Percentiles rank a stretch among this genome's conserved stretches.
These are phyloP conservation scores for Drosophila nigromelanica DNA, from an alignment of 1,140 invertebrate species.

Conservation along the genomic window DNA sequence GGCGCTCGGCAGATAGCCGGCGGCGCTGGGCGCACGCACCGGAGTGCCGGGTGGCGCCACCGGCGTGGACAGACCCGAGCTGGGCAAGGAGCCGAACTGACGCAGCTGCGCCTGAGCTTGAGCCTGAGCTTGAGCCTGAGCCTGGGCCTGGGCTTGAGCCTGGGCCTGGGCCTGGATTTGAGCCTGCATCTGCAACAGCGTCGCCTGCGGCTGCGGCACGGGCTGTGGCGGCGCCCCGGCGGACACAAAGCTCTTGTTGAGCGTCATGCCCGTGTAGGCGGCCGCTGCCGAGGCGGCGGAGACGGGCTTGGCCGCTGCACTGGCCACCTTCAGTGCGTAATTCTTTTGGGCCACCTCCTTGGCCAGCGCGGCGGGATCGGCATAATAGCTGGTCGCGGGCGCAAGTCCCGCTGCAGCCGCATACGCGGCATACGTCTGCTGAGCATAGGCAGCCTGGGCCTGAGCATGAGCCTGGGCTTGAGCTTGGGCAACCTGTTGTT, in stretches of 20 bases:
- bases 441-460: slow-evolving; percentile 74
- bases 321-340: slow-evolving; percentile 88
- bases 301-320: slow-evolving; percentile 54
- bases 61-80: slow-evolving; percentile 76
- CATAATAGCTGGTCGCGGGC: slow-evolving; percentile 63
- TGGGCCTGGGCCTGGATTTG: slow-evolving; percentile 37
- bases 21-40: slow-evolving; percentile 53
- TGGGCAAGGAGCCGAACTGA: slow-evolving; percentile 84
- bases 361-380: slow-evolving; percentile 87
- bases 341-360: slow-evolving; percentile 92
- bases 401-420: slow-evolving; percentile 73
- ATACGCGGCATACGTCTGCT: slow-evolving; percentile 79
- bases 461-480: slow-evolving; percentile 74
- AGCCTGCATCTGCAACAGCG: slow-evolving; percentile 64
- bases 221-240: slow-evolving; percentile 70
- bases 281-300: slow-evolving; percentile 85
- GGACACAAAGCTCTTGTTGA: slow-evolving; percentile 86
- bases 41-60: slow-evolving; percentile 80
- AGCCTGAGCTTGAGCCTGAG: slow-evolving; percentile 59
- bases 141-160: slow-evolving; percentile 43
- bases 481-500: slow-evolving; percentile 58
- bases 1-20: slow-evolving; percentile 24
- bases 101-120: slow-evolving; percentile 54
- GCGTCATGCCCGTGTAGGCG: slow-evolving; percentile 91
- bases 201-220: slow-evolving; percentile 38